These are phyloP conservation scores for Automeris io DNA, from an alignment of 2,888 invertebrate species.

Conservation along the genomic window DNA sequence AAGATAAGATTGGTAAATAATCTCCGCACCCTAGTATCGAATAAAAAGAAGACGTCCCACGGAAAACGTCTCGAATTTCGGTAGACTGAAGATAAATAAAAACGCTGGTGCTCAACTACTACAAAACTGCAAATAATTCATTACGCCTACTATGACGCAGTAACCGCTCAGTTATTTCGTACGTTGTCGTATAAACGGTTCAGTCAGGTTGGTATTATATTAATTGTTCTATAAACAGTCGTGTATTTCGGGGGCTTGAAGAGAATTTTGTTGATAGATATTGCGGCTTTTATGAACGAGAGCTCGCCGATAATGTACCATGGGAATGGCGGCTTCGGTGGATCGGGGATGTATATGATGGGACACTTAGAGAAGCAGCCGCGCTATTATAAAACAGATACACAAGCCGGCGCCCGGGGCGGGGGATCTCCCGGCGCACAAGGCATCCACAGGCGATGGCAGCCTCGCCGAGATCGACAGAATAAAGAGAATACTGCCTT, in stretches of 20 bases:
- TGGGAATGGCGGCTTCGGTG: constrained; percentile 47
- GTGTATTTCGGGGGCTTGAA: constrained; percentile 22
- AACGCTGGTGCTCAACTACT: constrained; percentile 45
- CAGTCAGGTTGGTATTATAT: constrained; percentile 48
- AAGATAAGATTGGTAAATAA: constrained; percentile 46
- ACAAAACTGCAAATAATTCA: constrained; percentile 44
- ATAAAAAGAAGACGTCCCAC: constrained; percentile 42
- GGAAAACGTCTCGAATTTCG: constrained; percentile 66
- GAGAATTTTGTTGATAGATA: constrained; percentile 33
- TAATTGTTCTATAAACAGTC: constrained; percentile 17
- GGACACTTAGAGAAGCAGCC: constrained; percentile 42
- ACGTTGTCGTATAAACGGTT: constrained; percentile 26
- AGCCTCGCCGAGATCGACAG: constrained; percentile 45
- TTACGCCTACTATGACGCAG: constrained; percentile 63
- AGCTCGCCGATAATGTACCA: constrained; percentile 62
- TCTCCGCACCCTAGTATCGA: constrained; percentile 37
- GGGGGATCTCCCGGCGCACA: constrained; percentile 29
- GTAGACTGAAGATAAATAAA: constrained; percentile 51
- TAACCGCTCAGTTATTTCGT: constrained; percentile 43
- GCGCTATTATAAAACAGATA: constrained; percentile 53
- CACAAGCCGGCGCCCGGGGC: constrained; percentile 23
- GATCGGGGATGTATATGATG: constrained; percentile 48
- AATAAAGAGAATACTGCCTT: constrained; percentile 53
- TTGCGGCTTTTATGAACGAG: constrained; percentile 50
- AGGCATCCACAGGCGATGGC: constrained; percentile 41